A percentile compares a stretch with the other conserved stretches of the same genome.
These are phyloP conservation scores for Seladonia tumulorum DNA, from an alignment of 2,888 invertebrate genomes.

Conservation along the genomic window DNA sequence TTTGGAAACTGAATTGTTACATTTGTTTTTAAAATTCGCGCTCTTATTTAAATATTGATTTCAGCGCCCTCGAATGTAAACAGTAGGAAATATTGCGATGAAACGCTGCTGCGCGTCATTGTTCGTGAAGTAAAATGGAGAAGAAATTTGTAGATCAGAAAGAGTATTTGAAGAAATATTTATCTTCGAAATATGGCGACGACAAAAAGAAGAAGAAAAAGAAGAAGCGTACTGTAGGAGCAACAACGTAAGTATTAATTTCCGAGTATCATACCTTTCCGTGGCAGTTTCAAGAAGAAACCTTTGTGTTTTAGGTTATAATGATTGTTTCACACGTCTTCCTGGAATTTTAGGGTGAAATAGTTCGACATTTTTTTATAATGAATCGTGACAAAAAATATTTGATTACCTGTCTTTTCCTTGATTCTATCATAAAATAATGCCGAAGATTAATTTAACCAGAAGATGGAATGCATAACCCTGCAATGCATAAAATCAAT, in stretches of 20 bases:
- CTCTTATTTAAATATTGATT: constrained; percentile 3
- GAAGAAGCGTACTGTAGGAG: constrained; percentile 84
- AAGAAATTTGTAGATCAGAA: constrained; percentile 88
- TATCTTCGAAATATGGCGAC: constrained; percentile 87
- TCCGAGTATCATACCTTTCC: constrained; percentile 34
- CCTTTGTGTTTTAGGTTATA: constrained; percentile 79
- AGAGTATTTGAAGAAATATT: constrained; percentile 92
- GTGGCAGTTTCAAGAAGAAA: constrained; percentile 55
- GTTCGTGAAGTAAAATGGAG: constrained; percentile 57
- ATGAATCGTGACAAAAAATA: constrained; percentile 6
- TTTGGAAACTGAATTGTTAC: not conserved
- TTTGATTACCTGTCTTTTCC: constrained; percentile 18
- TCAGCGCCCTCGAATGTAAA: not conserved
- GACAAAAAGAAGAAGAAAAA: constrained; percentile 89
- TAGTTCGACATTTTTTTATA: constrained; percentile 33
- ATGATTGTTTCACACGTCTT: constrained; percentile 50
- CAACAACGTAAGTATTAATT: constrained; percentile 78
- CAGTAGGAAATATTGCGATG: not conserved
- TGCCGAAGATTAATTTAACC: constrained; percentile 12
- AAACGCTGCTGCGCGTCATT: not conserved
- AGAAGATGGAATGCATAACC: constrained; percentile 22
- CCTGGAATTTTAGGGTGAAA: constrained; percentile 39
- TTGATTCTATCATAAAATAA: constrained; percentile 18
- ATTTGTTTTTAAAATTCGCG: not conserved
- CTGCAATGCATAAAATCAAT: not conserved